Conservation (phyloP, 2,797 vertebrate genomes). For the Artibeus lituratus region DNA sequence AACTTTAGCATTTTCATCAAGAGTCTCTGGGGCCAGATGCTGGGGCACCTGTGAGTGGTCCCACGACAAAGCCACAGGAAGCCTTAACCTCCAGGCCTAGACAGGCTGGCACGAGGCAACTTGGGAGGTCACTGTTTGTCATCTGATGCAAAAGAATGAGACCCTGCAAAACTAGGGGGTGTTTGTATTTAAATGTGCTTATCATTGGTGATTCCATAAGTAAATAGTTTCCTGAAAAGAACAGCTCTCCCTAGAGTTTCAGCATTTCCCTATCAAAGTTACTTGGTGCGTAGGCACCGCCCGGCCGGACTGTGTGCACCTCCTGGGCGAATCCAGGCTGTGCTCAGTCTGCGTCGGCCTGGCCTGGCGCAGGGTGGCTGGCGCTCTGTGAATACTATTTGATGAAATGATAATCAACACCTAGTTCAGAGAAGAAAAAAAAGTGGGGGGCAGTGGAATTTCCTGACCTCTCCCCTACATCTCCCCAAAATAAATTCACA, state of each 20-base stretch:
- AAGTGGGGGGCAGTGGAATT: background rate
- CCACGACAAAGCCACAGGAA: background rate
- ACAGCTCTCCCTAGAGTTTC: background rate
- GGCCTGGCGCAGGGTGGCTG: background rate
- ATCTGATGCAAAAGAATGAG: background rate
- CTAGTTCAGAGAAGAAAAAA: background rate
- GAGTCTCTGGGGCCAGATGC: background rate
- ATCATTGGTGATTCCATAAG: background rate
- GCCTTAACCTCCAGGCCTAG: background rate
- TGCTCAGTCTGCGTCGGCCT: background rate
- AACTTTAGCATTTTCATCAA: background rate
- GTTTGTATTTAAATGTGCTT: background rate
- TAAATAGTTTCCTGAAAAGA: background rate
- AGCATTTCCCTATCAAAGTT: background rate
- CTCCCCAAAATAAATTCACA: background rate
- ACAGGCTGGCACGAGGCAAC: background rate
- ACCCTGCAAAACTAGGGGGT: background rate
- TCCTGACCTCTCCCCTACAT: background rate
- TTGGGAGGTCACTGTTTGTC: background rate
- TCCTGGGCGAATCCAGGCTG: background rate
- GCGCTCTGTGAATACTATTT: background rate
- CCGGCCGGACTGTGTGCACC: background rate
- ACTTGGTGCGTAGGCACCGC: background rate
- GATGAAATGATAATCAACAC: background rate
- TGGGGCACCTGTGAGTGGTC: background rate